phyloP scores from a whole-genome alignment of 35 echinoderm and acorn worm species.

The Apostichopus parvimensis region DNA sequence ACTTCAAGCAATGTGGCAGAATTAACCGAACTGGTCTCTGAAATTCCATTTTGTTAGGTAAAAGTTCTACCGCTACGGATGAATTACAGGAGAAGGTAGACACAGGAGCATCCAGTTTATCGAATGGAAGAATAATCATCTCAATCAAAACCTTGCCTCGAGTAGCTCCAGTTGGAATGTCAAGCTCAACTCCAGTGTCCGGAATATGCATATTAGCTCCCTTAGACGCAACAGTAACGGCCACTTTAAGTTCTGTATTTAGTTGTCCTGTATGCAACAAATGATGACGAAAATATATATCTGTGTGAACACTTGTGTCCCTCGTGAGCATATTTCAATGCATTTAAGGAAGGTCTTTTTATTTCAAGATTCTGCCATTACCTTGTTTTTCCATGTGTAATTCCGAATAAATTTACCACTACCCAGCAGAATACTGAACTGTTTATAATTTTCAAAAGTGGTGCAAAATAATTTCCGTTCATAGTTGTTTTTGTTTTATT shows the following conservation, averaged over 20 bases:
- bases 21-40: no score
- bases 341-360: background rate
- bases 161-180: background rate
- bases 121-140: background rate
- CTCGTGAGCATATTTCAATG: background rate
- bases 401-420: no score
- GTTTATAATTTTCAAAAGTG: no score
- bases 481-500: no score
- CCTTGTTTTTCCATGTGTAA: no score
- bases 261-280: background rate
- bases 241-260: background rate
- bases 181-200: background rate
- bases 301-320: no score
- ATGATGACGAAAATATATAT: background rate
- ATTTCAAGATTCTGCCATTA: no score
- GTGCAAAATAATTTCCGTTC: no score
- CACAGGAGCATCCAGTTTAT: background rate
- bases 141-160: background rate
- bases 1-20: no score
- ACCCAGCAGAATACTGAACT: no score
- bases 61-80: background rate
- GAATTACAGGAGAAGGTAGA: background rate
- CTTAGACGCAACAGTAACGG: background rate
- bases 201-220: background rate
- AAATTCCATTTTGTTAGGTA: background rate